These are phyloP conservation scores for Tarsius wallacei DNA, from an alignment of 2,797 vertebrate genomes.

Conservation along the genomic window DNA sequence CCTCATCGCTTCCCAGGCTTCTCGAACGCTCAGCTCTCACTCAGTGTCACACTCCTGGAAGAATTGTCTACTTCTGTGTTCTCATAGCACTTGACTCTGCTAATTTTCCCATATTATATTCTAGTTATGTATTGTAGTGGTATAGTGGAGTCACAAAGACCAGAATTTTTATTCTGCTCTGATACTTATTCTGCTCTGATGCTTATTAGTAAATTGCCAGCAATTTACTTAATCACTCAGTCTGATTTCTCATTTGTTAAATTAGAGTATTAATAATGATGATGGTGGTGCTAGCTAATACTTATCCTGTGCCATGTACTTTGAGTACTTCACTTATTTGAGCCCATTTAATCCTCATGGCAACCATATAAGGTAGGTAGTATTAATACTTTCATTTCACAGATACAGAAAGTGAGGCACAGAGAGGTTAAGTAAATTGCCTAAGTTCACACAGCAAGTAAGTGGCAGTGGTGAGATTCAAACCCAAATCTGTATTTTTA, in stretches of 20 bases:
- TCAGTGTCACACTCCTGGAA: neutral
- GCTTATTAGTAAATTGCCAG: no score
- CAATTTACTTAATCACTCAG: constrained; percentile 1
- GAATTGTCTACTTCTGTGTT: neutral
- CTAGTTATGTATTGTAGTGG: constrained; percentile 5
- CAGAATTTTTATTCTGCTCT: constrained; percentile 33
- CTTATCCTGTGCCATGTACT: constrained; percentile 26
- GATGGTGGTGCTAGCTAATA: constrained; percentile 31
- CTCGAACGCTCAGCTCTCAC: neutral
- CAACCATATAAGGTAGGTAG: neutral
- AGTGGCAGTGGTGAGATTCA: constrained; percentile 43
- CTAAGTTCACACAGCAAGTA: neutral
- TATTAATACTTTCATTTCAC: constrained; percentile 58
- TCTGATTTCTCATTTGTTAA: constrained; percentile 48
- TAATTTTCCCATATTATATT: neutral
- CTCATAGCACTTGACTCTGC: constrained; percentile 40
- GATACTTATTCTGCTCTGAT: no score
- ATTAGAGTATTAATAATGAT: constrained; percentile 9
- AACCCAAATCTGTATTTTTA: constrained; percentile 15
- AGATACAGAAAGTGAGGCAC: constrained; percentile 36
- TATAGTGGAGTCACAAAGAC: neutral
- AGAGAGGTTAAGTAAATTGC: constrained; percentile 37
- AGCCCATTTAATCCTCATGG: constrained; percentile 33
- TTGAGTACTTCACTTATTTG: constrained; percentile 51
- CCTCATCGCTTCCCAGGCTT: neutral